Evolutionary conservation across 1,140 invertebrate species (phyloP).

Genomic region (Heliconius himera): DNA sequence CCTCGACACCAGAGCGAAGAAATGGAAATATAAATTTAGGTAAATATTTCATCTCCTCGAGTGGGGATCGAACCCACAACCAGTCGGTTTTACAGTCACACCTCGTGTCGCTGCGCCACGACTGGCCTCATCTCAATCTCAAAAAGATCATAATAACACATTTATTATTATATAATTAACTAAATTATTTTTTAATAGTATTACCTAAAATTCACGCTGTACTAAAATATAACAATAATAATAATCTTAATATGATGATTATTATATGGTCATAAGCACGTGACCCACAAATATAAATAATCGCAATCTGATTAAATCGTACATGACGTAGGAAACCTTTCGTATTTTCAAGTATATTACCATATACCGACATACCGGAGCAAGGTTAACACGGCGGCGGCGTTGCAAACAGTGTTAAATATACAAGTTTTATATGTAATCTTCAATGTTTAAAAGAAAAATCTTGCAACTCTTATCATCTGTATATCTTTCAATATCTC

Average conservation of each 20-base stretch:
- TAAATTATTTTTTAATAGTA: no score
- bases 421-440: constrained; percentile 27
- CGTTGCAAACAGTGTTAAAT: constrained; percentile 36
- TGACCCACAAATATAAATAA: not conserved
- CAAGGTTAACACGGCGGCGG: constrained; percentile 38
- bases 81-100: no score
- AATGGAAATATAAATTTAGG: no score
- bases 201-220: not conserved
- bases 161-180: no score
- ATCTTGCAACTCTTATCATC: constrained; percentile 25
- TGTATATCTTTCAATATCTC: constrained; percentile 25
- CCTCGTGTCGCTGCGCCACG: no score
- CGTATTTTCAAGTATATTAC: constrained; percentile 42
- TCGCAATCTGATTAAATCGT: constrained; percentile 29
- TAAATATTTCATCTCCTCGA: no score
- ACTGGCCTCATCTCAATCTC: no score
- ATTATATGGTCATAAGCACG: not conserved
- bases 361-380: constrained; percentile 43
- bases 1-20: no score
- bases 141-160: no score
- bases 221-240: not conserved
- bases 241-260: not conserved
- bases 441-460: constrained; percentile 23
- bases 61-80: no score
- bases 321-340: constrained; percentile 37